A percentile compares a stretch with the other conserved stretches of the same genome.
These are phyloP conservation scores for Knipowitschia caucasica DNA, from an alignment of 2,797 vertebrate genomes.

Conservation along the genomic window DNA sequence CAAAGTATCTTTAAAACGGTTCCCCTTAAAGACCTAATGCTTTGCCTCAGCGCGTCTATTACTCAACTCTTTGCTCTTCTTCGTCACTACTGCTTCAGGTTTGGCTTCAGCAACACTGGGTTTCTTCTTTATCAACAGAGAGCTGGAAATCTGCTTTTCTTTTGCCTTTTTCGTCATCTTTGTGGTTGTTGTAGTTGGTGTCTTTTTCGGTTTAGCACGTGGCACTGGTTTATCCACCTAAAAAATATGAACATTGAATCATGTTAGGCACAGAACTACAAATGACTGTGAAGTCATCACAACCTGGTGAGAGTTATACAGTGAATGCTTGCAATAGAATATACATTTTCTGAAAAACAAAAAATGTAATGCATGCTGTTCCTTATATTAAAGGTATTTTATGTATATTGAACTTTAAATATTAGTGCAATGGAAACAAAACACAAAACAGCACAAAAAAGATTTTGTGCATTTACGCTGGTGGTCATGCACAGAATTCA, in stretches of 20 bases:
- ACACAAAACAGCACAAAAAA: constrained; percentile 23
- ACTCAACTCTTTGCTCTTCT: constrained; percentile 98
- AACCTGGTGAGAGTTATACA: background rate
- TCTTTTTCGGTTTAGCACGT: constrained; percentile 96
- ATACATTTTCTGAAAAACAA: background rate
- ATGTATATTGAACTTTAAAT: constrained; percentile 27
- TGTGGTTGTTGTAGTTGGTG: constrained; percentile 79
- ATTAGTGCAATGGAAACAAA: constrained; percentile 58
- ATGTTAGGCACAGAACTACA: background rate
- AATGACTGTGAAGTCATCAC: background rate
- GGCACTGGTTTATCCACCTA: constrained; percentile 87
- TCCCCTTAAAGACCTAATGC: constrained; percentile 78
- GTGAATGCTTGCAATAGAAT: background rate
- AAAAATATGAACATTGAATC: constrained; percentile 15
- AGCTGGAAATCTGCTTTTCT: constrained; percentile 86
- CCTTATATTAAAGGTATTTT: constrained; percentile 39
- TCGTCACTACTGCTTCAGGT: constrained; percentile 85
- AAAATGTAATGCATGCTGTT: constrained; percentile 26
- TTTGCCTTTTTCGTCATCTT: constrained; percentile 90
- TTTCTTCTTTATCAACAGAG: constrained; percentile 92
- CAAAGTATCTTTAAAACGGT: constrained; percentile 61
- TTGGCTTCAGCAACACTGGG: constrained; percentile 68
- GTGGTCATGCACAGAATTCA: constrained; percentile 41
- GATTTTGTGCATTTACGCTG: constrained; percentile 48
- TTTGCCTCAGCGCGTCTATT: constrained; percentile 98